Evolutionary conservation across 2,888 invertebrate genomes (phyloP), one percentile per base, ranked within the genome.

Genomic region (Plagiodera versicolora): DNA sequence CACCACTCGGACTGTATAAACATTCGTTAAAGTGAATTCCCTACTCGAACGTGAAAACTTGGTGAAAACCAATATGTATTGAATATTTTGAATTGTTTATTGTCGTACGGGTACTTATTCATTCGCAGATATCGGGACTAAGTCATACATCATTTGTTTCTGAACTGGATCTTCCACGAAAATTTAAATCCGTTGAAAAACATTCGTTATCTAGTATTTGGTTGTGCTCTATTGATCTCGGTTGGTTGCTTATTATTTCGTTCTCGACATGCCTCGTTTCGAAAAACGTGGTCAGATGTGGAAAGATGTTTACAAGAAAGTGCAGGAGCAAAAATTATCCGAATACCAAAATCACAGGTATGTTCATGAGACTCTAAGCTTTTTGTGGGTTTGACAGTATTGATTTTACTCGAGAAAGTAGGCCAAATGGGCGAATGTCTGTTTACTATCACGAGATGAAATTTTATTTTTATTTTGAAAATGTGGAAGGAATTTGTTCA

Each of bases 341-440:
- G 59, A 63, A 11, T 56, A 56, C 16, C 16, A 56, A 49, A 63
- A 59, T 48, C 30, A 53, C 45, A 63, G 62, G 62, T 63, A 24
- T 14, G 62, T 58, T 14, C 1, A 28, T 2, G 5, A 19, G 9
- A 19, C 24, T 11, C 17, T 8, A 5, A 16, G n/a, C n/a, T 48
- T 52, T 32, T 16, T 11, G 16, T 51, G 9, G 24, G 24, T 24
- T 24, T 24, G 24, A 30, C 24, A 8, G 17, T 35, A 32, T 24
- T 51, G 6, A 17, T 11, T 44, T 35, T 53, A 9, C 18, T 30
- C 6, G 6, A 24, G 10, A 14, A 8, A 45, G 4, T 45, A 17
- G 17, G 45, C 9, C 45, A 45, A 35, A 17, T 14, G 45, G 24
- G 24, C 24, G n/a, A n/a, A n/a, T n/a, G n/a, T n/a, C n/a, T n/a